Evolutionary conservation across 2,888 invertebrate species (phyloP).

Genomic region (Sesamia inferens): DNA sequence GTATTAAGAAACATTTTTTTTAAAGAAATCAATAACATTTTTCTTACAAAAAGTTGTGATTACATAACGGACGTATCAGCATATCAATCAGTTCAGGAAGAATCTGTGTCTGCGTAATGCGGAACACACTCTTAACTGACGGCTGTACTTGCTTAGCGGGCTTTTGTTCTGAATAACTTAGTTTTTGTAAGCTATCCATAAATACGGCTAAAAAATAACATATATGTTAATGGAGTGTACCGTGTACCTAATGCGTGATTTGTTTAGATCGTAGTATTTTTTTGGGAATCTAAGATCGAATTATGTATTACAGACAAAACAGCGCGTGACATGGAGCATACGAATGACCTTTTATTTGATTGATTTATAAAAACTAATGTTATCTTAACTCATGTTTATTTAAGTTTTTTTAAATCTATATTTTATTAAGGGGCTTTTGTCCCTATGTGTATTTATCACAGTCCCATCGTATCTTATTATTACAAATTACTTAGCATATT

Average conservation of each 20-base stretch:
- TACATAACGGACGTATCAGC: slow-evolving; percentile 36
- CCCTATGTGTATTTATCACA: too few species aligned
- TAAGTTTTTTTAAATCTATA: too few species aligned
- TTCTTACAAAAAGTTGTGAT: slow-evolving; percentile 15
- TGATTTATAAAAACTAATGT: neutral
- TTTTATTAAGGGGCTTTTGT: too few species aligned
- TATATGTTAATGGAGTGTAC: slow-evolving; percentile 7
- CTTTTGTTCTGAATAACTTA: slow-evolving; percentile 39
- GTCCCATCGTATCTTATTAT: too few species aligned
- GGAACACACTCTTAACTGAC: slow-evolving; percentile 39
- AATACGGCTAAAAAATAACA: slow-evolving; percentile 1
- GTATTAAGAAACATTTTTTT: neutral
- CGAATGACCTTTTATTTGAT: slow-evolving; percentile 17
- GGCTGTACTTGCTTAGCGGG: neutral
- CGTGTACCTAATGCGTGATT: slow-evolving; percentile 28
- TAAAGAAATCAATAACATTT: neutral
- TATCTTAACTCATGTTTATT: neutral
- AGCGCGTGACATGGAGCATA: slow-evolving; percentile 34
- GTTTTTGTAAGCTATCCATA: slow-evolving; percentile 34
- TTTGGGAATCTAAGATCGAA: neutral
- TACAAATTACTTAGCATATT: too few species aligned
- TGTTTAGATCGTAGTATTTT: slow-evolving; percentile 9
- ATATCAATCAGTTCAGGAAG: slow-evolving; percentile 42
- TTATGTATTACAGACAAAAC: neutral
- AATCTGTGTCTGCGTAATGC: slow-evolving; percentile 48